Evolutionary conservation across 2,797 vertebrate genomes (phyloP).

Genomic region (Sandelia bainsii): DNA sequence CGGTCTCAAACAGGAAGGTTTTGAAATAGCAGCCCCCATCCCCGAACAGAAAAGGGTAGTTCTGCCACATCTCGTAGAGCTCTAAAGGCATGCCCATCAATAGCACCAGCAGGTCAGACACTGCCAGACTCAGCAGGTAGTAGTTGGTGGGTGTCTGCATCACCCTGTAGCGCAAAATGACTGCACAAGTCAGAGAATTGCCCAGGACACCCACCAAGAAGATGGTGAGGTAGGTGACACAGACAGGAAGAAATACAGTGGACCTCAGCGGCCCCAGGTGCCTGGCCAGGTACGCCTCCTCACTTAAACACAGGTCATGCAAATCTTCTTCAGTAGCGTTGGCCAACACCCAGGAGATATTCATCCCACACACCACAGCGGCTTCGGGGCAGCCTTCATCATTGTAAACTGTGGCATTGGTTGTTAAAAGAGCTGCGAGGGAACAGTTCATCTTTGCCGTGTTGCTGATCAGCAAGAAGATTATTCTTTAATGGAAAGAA

Average conservation of each 20-base stretch:
- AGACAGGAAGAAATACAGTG: slow-evolving; percentile 76
- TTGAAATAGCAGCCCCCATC: slow-evolving; percentile 84
- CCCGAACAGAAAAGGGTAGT: slow-evolving; percentile 84
- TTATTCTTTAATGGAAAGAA: background rate
- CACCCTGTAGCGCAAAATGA: slow-evolving; percentile 78
- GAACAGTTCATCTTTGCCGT: slow-evolving; percentile 69
- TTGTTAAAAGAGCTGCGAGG: slow-evolving; percentile 17
- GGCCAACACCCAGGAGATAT: slow-evolving; percentile 59
- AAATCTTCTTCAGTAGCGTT: slow-evolving; percentile 53
- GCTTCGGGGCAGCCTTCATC: slow-evolving; percentile 55
- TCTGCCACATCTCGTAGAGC: slow-evolving; percentile 84
- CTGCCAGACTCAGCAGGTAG: slow-evolving; percentile 85
- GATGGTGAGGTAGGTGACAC: slow-evolving; percentile 78
- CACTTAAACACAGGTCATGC: slow-evolving; percentile 67
- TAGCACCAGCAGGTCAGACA: slow-evolving; percentile 84
- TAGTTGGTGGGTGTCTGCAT: slow-evolving; percentile 86
- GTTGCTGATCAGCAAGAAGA: background rate
- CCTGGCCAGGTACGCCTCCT: slow-evolving; percentile 62
- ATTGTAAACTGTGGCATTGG: background rate
- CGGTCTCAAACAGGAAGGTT: slow-evolving; percentile 84
- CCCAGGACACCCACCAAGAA: slow-evolving; percentile 81
- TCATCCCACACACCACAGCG: slow-evolving; percentile 64
- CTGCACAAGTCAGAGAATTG: slow-evolving; percentile 80
- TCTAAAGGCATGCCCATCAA: slow-evolving; percentile 84
- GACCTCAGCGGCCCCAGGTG: slow-evolving; percentile 71